phyloP scores from a whole-genome alignment of 2,888 invertebrate genomes.

The Drosophila quinaria region DNA sequence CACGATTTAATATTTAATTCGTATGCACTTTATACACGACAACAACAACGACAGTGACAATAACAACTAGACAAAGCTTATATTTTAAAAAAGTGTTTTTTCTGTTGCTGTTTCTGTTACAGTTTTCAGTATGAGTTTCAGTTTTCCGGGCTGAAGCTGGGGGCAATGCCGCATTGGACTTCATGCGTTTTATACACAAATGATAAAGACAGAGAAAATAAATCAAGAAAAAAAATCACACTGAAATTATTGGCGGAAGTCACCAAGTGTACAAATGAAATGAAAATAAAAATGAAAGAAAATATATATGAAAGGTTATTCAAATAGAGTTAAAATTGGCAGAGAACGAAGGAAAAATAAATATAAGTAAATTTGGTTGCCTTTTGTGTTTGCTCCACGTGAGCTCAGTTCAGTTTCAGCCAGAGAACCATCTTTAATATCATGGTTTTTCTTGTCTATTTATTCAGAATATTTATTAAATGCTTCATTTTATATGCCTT shows the following conservation, averaged over 20 bases:
- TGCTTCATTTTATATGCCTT: constrained; percentile 19
- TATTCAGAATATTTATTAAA: constrained; percentile 25
- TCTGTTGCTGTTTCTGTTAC: constrained; percentile 12
- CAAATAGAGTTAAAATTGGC: constrained; percentile 6
- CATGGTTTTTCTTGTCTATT: constrained; percentile 1
- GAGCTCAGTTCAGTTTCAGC: constrained; percentile 10
- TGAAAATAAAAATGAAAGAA: constrained; percentile 5
- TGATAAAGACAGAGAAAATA: constrained; percentile 11
- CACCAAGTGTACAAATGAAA: constrained; percentile 38
- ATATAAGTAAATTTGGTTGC: constrained; percentile 2
- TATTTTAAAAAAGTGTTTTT: constrained; percentile 10
- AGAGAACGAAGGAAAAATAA: background rate
- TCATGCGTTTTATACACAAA: constrained; percentile 62
- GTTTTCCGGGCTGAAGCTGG: constrained; percentile 26
- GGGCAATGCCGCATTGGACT: constrained; percentile 63
- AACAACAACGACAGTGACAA: constrained; percentile 24
- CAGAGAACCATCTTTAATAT: constrained; percentile 13
- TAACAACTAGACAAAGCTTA: constrained; percentile 32
- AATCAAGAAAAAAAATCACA: constrained; percentile 14
- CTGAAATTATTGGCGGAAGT: constrained; percentile 44
- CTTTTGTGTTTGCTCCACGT: constrained; percentile 21
- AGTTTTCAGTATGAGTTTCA: constrained; percentile 26
- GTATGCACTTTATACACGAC: constrained; percentile 63
- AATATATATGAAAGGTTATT: background rate
- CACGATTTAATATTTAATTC: constrained; percentile 52